Evolutionary conservation across 2,797 vertebrate species (phyloP).

Genomic region (Clamator glandarius): DNA sequence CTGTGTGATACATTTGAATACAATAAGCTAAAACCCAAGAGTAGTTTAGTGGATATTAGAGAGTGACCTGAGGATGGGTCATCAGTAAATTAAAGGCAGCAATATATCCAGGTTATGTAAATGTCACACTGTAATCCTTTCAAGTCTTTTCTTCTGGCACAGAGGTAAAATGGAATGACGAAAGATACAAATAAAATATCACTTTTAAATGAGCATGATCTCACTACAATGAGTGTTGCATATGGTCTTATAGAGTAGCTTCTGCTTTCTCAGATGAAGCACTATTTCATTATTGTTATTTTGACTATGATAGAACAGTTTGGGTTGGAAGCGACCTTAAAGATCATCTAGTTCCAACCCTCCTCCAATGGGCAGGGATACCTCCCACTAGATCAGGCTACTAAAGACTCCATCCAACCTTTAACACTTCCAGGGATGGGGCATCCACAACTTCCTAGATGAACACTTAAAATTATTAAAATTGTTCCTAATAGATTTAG

Average conservation of each 20-base stretch:
- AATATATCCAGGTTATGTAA: background rate
- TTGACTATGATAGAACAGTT: conserved; percentile 6
- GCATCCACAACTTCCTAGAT: no score
- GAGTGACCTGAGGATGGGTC: background rate
- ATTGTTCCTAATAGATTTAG: background rate
- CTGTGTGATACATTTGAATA: background rate
- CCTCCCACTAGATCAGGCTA: no score
- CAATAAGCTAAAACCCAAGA: background rate
- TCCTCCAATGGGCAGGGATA: no score
- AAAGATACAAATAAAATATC: background rate
- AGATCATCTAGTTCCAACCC: no score
- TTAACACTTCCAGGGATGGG: no score
- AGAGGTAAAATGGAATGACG: background rate
- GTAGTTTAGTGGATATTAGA: background rate
- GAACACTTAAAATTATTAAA: background rate
- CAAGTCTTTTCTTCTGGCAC: background rate
- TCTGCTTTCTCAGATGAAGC: conserved; percentile 32
- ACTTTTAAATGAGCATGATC: background rate
- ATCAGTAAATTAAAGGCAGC: background rate
- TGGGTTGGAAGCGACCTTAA: no score
- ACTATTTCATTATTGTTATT: conserved; percentile 47
- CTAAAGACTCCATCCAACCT: no score
- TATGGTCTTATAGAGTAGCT: background rate
- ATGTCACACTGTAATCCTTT: background rate
- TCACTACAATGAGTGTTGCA: background rate